phyloP scores from a whole-genome alignment of 2,113 vertebrate genomes.

The Oncorhynchus kisutch region DNA sequence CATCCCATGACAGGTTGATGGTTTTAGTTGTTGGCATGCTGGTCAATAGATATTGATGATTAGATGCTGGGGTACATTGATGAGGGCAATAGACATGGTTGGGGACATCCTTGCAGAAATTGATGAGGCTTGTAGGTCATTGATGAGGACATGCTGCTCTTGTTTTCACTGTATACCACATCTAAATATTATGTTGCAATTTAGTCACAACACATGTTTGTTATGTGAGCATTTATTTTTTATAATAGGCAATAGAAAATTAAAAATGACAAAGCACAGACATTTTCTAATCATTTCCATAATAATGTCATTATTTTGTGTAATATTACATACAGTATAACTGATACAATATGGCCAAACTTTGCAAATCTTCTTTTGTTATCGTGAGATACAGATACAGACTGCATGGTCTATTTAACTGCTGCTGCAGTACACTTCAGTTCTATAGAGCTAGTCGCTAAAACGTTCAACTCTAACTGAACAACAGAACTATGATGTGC shows the following conservation, averaged over 20 bases:
- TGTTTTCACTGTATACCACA: not conserved
- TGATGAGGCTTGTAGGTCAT: slow-evolving; percentile 30
- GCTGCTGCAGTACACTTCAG: too few relatives aligned
- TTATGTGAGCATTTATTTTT: not conserved
- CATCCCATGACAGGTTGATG: slow-evolving; percentile 27
- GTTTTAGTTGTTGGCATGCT: slow-evolving; percentile 16
- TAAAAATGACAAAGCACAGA: not conserved
- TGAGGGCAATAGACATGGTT: slow-evolving; percentile 24
- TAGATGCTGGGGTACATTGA: slow-evolving; percentile 13
- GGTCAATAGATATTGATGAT: slow-evolving; percentile 54
- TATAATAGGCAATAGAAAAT: too few relatives aligned
- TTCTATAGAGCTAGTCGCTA: not conserved
- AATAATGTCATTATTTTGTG: not conserved
- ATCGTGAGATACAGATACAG: not conserved
- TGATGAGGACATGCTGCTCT: slow-evolving; percentile 29
- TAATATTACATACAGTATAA: not conserved
- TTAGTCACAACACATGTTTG: not conserved
- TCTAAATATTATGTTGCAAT: not conserved
- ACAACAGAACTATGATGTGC: too few relatives aligned
- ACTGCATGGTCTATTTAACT: too few relatives aligned
- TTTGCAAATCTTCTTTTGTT: not conserved
- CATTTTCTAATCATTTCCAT: not conserved
- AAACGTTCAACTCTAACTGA: not conserved
- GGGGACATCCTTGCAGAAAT: slow-evolving; percentile 39
- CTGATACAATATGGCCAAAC: not conserved